A percentile compares a stretch with the other conserved stretches of the same genome.
phyloP scores from a whole-genome alignment of 2,113 vertebrate genomes.

The Malaclemys terrapin region DNA sequence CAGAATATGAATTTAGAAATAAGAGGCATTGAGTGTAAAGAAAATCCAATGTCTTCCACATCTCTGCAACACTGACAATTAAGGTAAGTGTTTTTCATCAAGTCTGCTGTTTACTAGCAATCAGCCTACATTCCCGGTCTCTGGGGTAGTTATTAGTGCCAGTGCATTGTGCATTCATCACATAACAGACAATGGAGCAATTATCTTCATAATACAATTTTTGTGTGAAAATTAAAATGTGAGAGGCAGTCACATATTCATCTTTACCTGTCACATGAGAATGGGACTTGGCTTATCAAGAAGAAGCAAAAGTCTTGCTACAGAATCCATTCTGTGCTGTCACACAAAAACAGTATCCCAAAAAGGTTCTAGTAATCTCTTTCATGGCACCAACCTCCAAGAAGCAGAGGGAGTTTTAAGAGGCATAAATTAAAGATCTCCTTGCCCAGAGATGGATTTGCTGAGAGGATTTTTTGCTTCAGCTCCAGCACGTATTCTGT shows the following conservation, averaged over 20 bases:
- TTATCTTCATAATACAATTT: constrained; percentile 5
- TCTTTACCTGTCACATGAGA: constrained; percentile 20
- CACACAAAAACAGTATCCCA: background rate
- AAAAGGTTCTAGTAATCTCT: background rate
- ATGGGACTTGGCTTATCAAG: constrained; percentile 9
- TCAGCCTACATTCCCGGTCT: background rate
- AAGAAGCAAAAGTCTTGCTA: constrained; percentile 33
- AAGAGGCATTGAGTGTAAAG: background rate
- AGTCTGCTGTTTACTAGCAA: background rate
- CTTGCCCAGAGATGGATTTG: constrained; percentile 35
- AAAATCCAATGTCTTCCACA: background rate
- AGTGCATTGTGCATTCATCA: background rate
- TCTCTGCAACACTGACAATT: background rate
- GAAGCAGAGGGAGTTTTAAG: constrained; percentile 23
- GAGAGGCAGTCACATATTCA: background rate
- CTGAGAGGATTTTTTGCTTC: constrained; percentile 48
- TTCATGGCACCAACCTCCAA: constrained; percentile 6
- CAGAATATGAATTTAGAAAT: background rate
- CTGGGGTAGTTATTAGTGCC: background rate
- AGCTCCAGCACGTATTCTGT: background rate
- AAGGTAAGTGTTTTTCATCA: background rate
- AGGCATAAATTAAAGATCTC: constrained; percentile 12
- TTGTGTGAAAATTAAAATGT: constrained; percentile 42
- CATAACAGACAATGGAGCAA: constrained; percentile 1
- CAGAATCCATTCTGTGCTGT: background rate